These are phyloP conservation scores for Sussaba pulchella DNA, from an alignment of 2,888 invertebrate genomes.

Conservation along the genomic window DNA sequence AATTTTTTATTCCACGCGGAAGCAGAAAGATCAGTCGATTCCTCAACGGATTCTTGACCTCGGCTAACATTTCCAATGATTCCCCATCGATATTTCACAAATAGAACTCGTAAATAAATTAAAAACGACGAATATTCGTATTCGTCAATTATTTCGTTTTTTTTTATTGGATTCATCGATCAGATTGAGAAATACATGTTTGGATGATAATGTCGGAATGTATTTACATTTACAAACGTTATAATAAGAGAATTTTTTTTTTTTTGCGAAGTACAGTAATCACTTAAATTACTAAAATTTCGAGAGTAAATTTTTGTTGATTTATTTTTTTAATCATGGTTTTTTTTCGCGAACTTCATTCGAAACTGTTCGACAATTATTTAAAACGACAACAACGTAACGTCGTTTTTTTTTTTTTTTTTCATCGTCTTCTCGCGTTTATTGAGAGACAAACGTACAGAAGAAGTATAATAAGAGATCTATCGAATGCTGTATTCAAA, in stretches of 20 bases:
- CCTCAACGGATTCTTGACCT: no score
- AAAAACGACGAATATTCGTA: background rate
- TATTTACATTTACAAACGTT: constrained; percentile 53
- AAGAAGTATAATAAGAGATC: constrained; percentile 48
- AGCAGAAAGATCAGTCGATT: no score
- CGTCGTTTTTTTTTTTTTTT: constrained; percentile 20
- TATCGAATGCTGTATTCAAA: constrained; percentile 72
- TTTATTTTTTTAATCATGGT: background rate
- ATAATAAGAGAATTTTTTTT: constrained; percentile 35
- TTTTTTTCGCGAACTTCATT: constrained; percentile 34
- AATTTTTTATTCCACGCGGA: no score
- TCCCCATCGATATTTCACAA: no score
- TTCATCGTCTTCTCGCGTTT: background rate
- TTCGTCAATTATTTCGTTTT: constrained; percentile 12
- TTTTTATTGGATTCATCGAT: constrained; percentile 52
- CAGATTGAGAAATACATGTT: constrained; percentile 60
- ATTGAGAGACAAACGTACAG: constrained; percentile 39
- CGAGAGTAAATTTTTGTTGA: constrained; percentile 29
- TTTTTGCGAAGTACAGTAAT: constrained; percentile 28
- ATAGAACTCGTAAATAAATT: background rate
- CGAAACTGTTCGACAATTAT: constrained; percentile 48
- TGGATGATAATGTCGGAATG: constrained; percentile 57
- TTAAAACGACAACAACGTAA: constrained; percentile 43
- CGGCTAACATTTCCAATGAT: background rate
- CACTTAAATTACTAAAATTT: constrained; percentile 28